Percentiles rank a stretch among this genome's conserved stretches.
phyloP scores from a whole-genome alignment of 2,888 invertebrate species.

The Melanargia galathea region DNA sequence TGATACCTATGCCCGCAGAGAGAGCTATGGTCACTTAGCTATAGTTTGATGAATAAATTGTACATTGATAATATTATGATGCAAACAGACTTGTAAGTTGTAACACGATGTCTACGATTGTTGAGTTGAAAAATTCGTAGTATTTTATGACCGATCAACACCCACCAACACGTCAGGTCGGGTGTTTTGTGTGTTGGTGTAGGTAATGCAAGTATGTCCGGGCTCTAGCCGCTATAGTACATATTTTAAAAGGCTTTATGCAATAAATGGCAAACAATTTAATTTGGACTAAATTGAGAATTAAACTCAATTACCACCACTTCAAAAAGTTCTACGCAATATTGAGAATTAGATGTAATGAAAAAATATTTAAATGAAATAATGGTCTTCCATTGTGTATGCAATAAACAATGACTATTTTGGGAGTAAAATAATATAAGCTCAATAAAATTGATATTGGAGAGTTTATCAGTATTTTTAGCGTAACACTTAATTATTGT shows the following conservation, averaged over 20 bases:
- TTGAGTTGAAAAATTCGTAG: background rate
- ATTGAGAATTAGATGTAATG: background rate
- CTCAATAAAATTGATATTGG: conserved; percentile 31
- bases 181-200: background rate
- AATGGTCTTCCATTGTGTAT: background rate
- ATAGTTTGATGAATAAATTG: conserved; percentile 3
- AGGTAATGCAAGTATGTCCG: background rate
- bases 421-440: background rate
- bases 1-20: conserved; percentile 86
- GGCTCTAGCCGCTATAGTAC: background rate
- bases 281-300: background rate
- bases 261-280: conserved; percentile 3
- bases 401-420: conserved; percentile 1
- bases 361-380: background rate
- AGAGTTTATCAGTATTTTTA: conserved; percentile 49
- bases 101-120: too few relatives aligned
- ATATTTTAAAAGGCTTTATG: conserved; percentile 5
- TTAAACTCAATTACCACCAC: background rate
- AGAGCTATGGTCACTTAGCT: conserved; percentile 77
- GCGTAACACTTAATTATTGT: conserved; percentile 42
- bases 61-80: background rate
- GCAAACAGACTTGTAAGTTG: background rate
- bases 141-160: background rate
- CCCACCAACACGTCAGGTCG: background rate
- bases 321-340: background rate